Evolutionary conservation across 2,888 invertebrate genomes (phyloP), one percentile per base, ranked within the genome.

Genomic region (Falcaria lacertinaria): DNA sequence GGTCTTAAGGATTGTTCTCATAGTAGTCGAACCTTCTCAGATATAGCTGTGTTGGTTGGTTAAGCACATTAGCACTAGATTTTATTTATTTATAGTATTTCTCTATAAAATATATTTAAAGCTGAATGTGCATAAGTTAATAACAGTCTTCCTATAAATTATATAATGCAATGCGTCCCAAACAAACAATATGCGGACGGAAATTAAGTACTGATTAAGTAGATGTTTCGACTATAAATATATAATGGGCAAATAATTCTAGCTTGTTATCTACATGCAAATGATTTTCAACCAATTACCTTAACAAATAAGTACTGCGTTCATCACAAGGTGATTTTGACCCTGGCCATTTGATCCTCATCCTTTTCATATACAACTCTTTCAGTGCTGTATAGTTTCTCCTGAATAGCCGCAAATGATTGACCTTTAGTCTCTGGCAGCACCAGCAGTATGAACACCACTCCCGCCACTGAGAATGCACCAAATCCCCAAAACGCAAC

Each of bases 401-500:
- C 84, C 57, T 91, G 91, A 56, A 92, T 91, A 45, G 91, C 90
- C 14, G 91, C 90, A 44, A 91, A 88, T 1, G 90, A 91, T 55
- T 91, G 91, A 0, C 91, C 92, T 54, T 91, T 92, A 0, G 92
- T 92, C 69, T 92, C 92, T 2, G 92, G 92, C 1, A 92, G 80
- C 49, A 90, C 66, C 34, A 84, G 47, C 48, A 85, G 61, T 57
- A 91, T 90, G 60, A 91, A 90, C 49, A 91, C 57, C 13, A 91
- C 90, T 16, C 91, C 91, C 2, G 82, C 74, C 1, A 87, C 64
- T 2, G 91, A 91, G 38, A 88, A 71, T 1, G 63, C 70, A 0
- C 89, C 87, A 50, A 91, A 91, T 19, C 89, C 78, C 90, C 90
- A 91, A 60, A 91, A 92, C 0, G 89, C 90, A 13, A 90, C 80